Evolutionary conservation across 2,113 vertebrate genomes (phyloP).

Genomic region (Carlito syrichta): DNA sequence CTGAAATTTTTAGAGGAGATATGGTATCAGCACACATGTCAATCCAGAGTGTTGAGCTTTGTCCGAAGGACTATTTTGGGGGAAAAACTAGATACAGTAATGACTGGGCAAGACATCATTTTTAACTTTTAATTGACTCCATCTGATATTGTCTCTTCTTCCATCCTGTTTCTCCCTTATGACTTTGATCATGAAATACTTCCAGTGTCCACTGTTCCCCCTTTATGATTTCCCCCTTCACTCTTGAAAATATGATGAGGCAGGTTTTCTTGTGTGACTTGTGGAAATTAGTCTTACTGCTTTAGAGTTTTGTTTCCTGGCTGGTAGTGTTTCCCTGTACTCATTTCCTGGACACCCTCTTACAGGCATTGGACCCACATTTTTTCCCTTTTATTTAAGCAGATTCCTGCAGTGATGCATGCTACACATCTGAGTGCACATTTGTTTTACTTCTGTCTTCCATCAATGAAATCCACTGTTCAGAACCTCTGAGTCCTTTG

Average conservation of each 20-base stretch:
- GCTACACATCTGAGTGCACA: background rate
- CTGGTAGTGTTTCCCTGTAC: background rate
- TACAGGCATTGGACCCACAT: background rate
- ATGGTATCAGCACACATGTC: background rate
- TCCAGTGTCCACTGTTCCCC: background rate
- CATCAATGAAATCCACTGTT: background rate
- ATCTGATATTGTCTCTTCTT: background rate
- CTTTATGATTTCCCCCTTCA: background rate
- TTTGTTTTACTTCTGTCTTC: background rate
- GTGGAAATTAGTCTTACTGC: background rate
- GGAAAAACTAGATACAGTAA: background rate
- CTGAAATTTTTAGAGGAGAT: background rate
- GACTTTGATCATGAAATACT: background rate
- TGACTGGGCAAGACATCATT: background rate
- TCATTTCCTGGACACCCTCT: background rate
- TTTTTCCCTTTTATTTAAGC: background rate
- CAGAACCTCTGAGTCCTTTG: background rate
- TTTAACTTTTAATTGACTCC: background rate
- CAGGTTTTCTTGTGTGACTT: background rate
- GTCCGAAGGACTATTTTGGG: background rate
- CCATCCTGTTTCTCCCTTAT: background rate
- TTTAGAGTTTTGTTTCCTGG: conserved; percentile 5
- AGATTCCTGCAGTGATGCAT: background rate
- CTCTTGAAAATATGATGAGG: background rate
- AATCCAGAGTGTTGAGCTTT: background rate